These are phyloP conservation scores for Keiferia lycopersicella DNA, from an alignment of 2,888 invertebrate species.

Conservation along the genomic window DNA sequence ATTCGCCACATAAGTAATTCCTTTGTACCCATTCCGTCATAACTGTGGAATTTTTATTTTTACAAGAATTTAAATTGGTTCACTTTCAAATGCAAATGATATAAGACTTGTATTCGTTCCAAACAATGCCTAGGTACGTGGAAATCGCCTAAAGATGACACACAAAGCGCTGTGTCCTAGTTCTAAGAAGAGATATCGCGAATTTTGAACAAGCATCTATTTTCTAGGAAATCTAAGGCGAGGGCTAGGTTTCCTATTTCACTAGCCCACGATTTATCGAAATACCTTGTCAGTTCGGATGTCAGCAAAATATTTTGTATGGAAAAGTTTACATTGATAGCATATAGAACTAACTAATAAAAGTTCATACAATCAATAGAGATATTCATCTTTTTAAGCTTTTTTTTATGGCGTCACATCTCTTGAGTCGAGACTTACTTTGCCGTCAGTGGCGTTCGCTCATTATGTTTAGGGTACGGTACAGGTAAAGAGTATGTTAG, in stretches of 20 bases:
- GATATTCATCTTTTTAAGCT: too few species aligned
- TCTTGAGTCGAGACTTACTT: too few species aligned
- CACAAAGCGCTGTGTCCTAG: conserved; percentile 21
- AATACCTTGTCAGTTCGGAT: background rate
- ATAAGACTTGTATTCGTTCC: background rate
- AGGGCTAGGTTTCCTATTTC: conserved; percentile 18
- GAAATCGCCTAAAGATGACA: conserved; percentile 4
- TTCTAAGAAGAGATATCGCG: conserved; percentile 38
- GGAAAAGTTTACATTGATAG: background rate
- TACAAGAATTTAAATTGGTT: conserved; percentile 6
- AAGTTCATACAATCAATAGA: too few species aligned
- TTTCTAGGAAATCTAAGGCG: conserved; percentile 28
- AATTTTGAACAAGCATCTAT: conserved; percentile 32
- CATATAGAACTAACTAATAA: too few species aligned
- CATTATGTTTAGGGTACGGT: too few species aligned
- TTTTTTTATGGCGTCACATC: too few species aligned
- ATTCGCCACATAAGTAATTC: conserved; percentile 8
- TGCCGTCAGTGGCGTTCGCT: too few species aligned
- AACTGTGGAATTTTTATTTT: background rate
- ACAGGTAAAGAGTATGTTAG: too few species aligned
- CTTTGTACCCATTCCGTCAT: background rate
- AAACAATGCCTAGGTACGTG: background rate
- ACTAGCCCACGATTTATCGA: conserved; percentile 1
- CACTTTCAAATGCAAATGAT: background rate
- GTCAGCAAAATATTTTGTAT: background rate